Conservation (phyloP, 2,113 vertebrate species). For the Parotia lawesii region DNA sequence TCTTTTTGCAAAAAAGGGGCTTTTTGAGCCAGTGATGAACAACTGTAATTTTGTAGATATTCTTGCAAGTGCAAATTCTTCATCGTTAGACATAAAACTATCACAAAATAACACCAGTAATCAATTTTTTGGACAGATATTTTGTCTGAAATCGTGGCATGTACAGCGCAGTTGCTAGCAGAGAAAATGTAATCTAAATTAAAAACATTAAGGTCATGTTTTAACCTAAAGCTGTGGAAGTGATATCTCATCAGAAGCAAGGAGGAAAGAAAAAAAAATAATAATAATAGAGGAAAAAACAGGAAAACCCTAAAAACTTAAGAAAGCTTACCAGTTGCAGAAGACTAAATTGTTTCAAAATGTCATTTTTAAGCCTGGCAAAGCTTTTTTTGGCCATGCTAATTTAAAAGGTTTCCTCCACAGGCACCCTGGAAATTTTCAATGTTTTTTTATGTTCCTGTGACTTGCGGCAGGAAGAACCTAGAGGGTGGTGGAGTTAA, state of each 20-base stretch:
- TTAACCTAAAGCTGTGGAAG: not conserved
- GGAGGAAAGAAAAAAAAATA: not conserved
- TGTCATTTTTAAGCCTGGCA: not conserved
- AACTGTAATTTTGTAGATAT: not conserved
- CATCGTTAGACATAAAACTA: not conserved
- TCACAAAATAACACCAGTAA: not conserved
- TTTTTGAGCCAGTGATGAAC: not conserved
- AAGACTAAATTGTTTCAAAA: not conserved
- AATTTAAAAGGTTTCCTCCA: not conserved
- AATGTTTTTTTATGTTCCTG: rapidly evolving
- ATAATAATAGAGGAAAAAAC: not conserved
- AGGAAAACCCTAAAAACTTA: not conserved
- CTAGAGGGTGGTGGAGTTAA: not conserved
- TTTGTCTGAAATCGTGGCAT: not conserved
- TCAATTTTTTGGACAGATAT: not conserved
- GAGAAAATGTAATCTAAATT: not conserved
- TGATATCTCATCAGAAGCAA: not conserved
- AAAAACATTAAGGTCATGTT: not conserved
- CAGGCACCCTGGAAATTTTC: not conserved
- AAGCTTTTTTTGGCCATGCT: not conserved
- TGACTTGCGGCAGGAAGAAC: not conserved
- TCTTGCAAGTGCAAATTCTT: not conserved
- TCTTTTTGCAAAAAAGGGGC: not conserved
- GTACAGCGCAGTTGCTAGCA: not conserved
- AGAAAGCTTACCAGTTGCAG: not conserved